Evolutionary conservation across 2,113 vertebrate genomes (phyloP).

Genomic region (Tupaia chinensis): DNA sequence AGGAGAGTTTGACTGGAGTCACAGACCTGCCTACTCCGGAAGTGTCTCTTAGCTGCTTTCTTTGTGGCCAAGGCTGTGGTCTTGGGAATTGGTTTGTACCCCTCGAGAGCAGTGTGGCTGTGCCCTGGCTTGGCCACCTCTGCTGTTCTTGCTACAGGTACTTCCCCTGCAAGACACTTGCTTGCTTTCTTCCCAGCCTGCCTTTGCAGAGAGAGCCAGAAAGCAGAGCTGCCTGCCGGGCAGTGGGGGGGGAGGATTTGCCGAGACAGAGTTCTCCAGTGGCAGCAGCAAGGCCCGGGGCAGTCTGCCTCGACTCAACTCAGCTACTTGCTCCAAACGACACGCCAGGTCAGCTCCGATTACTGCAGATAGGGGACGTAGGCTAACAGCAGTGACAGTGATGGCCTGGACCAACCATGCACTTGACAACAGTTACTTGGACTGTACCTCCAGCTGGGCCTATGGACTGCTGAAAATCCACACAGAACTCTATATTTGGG

Average conservation of each 20-base stretch:
- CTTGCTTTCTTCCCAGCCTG: not conserved
- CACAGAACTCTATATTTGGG: not conserved
- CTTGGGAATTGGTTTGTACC: not conserved
- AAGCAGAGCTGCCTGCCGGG: not conserved
- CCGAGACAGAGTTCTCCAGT: slow-evolving; percentile 15
- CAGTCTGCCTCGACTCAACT: not conserved
- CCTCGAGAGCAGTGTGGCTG: not conserved
- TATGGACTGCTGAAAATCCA: not conserved
- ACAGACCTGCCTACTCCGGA: not conserved
- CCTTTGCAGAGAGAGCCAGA: not conserved
- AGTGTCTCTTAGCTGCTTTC: slow-evolving; percentile 22
- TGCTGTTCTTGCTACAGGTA: not conserved
- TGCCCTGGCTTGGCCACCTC: not conserved
- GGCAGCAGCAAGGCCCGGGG: not conserved
- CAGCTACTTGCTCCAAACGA: not conserved
- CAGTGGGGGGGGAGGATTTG: not conserved
- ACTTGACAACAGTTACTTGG: not conserved
- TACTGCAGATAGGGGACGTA: slow-evolving; percentile 46
- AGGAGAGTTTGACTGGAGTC: not conserved
- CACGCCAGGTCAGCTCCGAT: slow-evolving; percentile 23
- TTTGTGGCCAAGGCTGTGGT: not conserved
- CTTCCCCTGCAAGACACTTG: not conserved
- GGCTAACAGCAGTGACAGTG: not conserved
- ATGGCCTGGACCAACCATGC: not conserved
- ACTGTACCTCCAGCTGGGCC: not conserved